Conservation (phyloP, 2,888 invertebrate species). For the Nomada fabriciana region DNA sequence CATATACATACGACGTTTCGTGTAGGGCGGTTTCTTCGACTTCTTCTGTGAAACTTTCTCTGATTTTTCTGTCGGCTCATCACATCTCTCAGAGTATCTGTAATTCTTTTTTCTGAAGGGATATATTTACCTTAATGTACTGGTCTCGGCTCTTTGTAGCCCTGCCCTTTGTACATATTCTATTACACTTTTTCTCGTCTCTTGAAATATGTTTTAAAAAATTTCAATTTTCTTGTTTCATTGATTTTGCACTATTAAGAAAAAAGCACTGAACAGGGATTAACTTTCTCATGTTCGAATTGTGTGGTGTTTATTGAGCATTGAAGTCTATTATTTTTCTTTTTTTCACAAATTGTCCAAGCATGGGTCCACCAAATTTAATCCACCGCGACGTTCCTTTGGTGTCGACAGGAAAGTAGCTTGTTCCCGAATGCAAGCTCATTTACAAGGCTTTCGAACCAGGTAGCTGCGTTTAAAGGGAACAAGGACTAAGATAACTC, state of each 20-base stretch:
- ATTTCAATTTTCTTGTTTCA: too few species aligned
- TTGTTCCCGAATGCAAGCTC: conserved; percentile 18
- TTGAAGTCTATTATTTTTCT: too few species aligned
- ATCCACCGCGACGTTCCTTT: conserved; percentile 3
- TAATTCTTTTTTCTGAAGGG: background rate
- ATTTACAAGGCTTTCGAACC: conserved; percentile 31
- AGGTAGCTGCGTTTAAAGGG: conserved; percentile 38
- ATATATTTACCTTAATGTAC: conserved; percentile 35
- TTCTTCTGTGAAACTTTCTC: conserved; percentile 5
- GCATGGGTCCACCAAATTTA: background rate
- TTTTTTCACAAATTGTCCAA: background rate
- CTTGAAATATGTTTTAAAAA: too few species aligned
- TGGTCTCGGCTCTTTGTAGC: conserved; percentile 14
- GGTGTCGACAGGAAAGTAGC: conserved; percentile 30
- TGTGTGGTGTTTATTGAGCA: too few species aligned
- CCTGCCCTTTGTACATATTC: background rate
- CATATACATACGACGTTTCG: background rate
- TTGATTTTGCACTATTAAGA: too few species aligned
- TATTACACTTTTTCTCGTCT: background rate
- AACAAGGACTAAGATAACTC: conserved; percentile 49
- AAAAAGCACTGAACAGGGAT: too few species aligned
- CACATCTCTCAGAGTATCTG: background rate
- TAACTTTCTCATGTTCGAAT: too few species aligned
- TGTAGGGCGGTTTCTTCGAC: background rate
- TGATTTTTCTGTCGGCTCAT: background rate